phyloP scores from a whole-genome alignment of 1,140 invertebrate genomes.

The Dendrolimus kikuchii region DNA sequence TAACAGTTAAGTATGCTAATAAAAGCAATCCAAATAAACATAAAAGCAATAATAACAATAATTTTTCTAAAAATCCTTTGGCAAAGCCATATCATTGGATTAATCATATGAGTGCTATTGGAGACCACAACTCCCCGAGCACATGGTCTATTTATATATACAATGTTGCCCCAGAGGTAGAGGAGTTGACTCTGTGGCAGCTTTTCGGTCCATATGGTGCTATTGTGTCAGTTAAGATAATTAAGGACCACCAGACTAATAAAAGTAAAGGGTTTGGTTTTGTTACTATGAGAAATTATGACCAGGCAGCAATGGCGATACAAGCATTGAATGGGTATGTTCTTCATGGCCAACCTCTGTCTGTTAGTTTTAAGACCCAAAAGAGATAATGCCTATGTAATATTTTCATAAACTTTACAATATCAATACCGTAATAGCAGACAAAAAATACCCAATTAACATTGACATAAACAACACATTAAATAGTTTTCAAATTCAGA shows the following conservation, averaged over 20 bases:
- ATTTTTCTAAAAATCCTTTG: slow-evolving; percentile 58
- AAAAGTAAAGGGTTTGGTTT: slow-evolving; percentile 99
- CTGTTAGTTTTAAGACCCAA: slow-evolving; percentile 98
- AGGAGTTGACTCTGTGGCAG: slow-evolving; percentile 98
- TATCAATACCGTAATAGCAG: slow-evolving; percentile 68
- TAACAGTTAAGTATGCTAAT: slow-evolving; percentile 73
- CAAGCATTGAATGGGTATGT: slow-evolving; percentile 98
- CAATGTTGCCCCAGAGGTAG: slow-evolving; percentile 97
- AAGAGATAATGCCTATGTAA: slow-evolving; percentile 75
- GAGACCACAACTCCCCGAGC: slow-evolving; percentile 74
- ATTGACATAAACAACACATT: slow-evolving; percentile 34
- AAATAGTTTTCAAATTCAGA: slow-evolving; percentile 32
- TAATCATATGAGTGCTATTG: slow-evolving; percentile 71
- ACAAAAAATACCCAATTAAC: slow-evolving; percentile 56
- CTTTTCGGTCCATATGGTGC: slow-evolving; percentile 99
- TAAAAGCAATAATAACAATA: slow-evolving; percentile 63
- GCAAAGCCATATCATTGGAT: slow-evolving; percentile 66
- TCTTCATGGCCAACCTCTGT: slow-evolving; percentile 95
- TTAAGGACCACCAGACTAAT: slow-evolving; percentile 97
- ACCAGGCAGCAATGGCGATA: slow-evolving; percentile 97
- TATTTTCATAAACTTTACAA: slow-evolving; percentile 49
- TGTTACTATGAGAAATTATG: slow-evolving; percentile 99
- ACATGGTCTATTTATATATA: slow-evolving; percentile 99
- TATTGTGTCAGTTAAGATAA: slow-evolving; percentile 98
- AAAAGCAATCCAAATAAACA: slow-evolving; percentile 68